Evolutionary conservation across 2,888 invertebrate species (phyloP), one percentile per base, ranked within the genome.

Genomic region (Holacanthella duospinosa): DNA sequence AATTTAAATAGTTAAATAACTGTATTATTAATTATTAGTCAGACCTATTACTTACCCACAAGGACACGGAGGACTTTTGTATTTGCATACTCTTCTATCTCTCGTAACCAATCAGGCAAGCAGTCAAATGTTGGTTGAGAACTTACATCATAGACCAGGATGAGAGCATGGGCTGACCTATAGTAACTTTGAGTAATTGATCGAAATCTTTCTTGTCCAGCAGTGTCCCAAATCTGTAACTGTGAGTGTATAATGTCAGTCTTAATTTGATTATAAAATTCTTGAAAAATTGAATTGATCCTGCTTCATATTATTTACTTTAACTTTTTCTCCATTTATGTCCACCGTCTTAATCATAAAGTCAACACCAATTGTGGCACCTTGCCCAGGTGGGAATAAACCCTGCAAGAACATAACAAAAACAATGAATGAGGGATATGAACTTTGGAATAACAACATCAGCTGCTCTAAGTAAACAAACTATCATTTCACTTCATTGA

Each of bases 281-380:
- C 19, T 57, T 4, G 2, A 36, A 43, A n/a, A 9, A 59, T 43
- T 43, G 2, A 59, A 44, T n/a, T 48, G 28, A 44, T 43, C 29
- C 25, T 29, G 9, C 6, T 56, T 56, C 25, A 26, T 25, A 55
- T 25, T 4, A 24, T 57, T 65, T 81, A 90, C 89, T 84, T 93
- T 93, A 74, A 93, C 89, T 85, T 90, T 91, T 79, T 92, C 91
- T 76, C 90, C 90, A 75, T 92, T 94, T 63, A 97, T 91, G 82
- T 95, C 94, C 9, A 97, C 93, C 61, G 95, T 95, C 81, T 97
- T 97, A 68, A 97, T 96, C 95, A 97, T 95, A 78, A 97, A 97
- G 82, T 97, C 97, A 28, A 97, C 96, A 63, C 96, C 96, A 75
- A 97, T 97, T 2, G 96, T 97, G 63, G 96, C 96, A 72, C 95